These are phyloP conservation scores for Naja naja DNA, from an alignment of 2,113 vertebrate species.

Conservation along the genomic window DNA sequence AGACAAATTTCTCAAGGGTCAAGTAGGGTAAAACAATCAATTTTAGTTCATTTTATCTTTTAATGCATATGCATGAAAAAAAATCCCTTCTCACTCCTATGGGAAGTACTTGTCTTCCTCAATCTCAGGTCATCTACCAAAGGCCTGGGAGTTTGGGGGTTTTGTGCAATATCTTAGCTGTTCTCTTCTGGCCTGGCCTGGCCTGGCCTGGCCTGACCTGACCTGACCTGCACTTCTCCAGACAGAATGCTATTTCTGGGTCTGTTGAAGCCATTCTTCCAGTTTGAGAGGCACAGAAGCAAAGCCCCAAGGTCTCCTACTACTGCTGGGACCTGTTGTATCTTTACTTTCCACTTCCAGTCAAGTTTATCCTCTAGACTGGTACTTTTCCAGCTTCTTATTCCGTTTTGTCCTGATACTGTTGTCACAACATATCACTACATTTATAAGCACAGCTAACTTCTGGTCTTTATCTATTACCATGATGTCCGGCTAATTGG, in stretches of 20 bases:
- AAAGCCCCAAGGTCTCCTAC: not conserved
- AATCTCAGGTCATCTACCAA: not conserved
- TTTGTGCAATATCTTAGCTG: not conserved
- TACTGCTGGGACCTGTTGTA: not conserved
- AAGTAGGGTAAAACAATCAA: not conserved
- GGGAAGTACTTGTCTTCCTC: not conserved
- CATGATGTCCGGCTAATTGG: not conserved
- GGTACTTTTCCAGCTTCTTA: not conserved
- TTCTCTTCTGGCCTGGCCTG: not conserved
- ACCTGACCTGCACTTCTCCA: not conserved
- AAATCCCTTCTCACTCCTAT: not conserved
- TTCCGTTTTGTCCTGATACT: not conserved
- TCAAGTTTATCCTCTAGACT: not conserved
- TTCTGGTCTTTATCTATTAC: not conserved
- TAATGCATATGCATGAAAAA: not conserved
- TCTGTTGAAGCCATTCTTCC: not conserved
- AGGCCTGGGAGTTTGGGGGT: not conserved
- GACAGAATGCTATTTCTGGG: not conserved
- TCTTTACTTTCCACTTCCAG: not conserved
- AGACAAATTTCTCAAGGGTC: slow-evolving; percentile 7
- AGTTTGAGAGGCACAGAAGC: not conserved
- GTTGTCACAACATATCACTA: not conserved
- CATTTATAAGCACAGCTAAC: not conserved
- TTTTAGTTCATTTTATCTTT: not conserved
- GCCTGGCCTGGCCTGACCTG: not conserved